phyloP scores from a whole-genome alignment of 2,797 vertebrate genomes.

The Clarias laeviceps region DNA sequence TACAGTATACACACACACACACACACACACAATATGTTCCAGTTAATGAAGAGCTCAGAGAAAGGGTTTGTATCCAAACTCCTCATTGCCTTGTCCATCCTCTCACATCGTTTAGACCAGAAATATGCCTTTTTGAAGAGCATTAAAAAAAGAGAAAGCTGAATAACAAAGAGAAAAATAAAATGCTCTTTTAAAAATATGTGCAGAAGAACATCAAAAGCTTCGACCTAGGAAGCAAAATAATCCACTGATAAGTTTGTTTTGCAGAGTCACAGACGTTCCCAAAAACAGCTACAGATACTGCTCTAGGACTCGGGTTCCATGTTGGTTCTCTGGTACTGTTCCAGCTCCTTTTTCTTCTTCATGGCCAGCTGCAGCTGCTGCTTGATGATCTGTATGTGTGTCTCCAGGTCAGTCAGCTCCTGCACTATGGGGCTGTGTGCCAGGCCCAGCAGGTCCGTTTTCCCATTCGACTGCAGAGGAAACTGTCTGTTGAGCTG shows the following conservation, averaged over 20 bases:
- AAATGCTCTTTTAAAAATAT: conserved; percentile 32
- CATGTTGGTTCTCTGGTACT: conserved; percentile 75
- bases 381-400: conserved; percentile 91
- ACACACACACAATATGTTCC: conserved; percentile 25
- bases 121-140: neutral
- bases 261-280: conserved; percentile 25
- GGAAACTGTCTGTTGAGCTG: conserved; percentile 77
- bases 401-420: conserved; percentile 89
- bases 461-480: conserved; percentile 85
- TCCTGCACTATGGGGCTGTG: conserved; percentile 86
- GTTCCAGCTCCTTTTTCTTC: conserved; percentile 92
- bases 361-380: conserved; percentile 92
- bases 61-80: conserved; percentile 25
- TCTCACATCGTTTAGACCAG: conserved; percentile 18
- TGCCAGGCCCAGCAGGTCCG: conserved; percentile 76
- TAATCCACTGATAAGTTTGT: conserved; percentile 32
- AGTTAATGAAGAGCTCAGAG: conserved; percentile 39
- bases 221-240: conserved; percentile 36
- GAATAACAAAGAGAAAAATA: conserved; percentile 16
- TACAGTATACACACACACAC: conserved; percentile 19
- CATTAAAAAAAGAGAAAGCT: conserved; percentile 18
- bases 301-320: conserved; percentile 59
- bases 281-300: conserved; percentile 50
- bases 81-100: neutral
- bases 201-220: conserved; percentile 30